A percentile compares a stretch with the other conserved stretches of the same genome.
These are phyloP conservation scores for Peromyscus maniculatus DNA, from an alignment of 2,113 vertebrate species.

Conservation along the genomic window DNA sequence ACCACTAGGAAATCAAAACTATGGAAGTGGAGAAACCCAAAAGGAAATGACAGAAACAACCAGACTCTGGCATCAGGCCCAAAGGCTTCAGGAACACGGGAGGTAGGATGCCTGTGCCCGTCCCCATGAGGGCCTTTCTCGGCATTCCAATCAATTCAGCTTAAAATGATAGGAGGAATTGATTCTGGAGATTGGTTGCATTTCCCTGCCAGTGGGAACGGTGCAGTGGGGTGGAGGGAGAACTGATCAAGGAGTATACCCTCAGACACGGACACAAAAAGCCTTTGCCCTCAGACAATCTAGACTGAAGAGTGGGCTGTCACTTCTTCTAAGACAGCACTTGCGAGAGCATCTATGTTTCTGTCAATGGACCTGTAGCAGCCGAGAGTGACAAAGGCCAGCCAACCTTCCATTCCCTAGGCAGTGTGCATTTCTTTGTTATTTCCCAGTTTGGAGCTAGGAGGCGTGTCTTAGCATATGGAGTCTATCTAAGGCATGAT, in stretches of 20 bases:
- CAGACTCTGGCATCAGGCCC: not conserved
- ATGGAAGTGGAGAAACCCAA: not conserved
- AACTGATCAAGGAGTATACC: not conserved
- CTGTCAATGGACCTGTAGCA: not conserved
- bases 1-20: not conserved
- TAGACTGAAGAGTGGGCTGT: not conserved
- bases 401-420: not conserved
- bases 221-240: rapidly evolving
- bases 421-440: not conserved
- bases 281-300: not conserved
- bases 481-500: slow-evolving; percentile 1
- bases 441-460: not conserved
- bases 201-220: not conserved
- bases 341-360: not conserved
- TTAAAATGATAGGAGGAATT: not conserved
- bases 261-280: not conserved
- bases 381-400: not conserved
- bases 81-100: not conserved
- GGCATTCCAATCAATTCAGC: not conserved
- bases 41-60: not conserved
- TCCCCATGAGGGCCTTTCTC: not conserved
- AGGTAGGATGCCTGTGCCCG: not conserved
- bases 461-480: not conserved
- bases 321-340: not conserved
- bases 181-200: not conserved